Percentiles rank a stretch among this genome's conserved stretches.
Evolutionary conservation across 2,113 vertebrate species (phyloP).

Genomic region (Clarias macrocephalus): DNA sequence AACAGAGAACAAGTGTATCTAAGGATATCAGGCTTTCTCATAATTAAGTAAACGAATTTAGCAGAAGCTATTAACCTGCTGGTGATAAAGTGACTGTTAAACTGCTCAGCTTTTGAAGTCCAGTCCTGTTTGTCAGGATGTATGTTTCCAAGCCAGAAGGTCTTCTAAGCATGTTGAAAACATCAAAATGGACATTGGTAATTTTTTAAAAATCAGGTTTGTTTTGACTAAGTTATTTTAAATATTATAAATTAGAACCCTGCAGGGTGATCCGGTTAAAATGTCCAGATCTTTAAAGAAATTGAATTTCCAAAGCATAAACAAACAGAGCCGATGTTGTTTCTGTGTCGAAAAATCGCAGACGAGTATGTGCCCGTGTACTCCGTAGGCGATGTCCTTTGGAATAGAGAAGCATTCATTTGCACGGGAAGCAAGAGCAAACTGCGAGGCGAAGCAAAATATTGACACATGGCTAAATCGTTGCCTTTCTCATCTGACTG

Average conservation of each 20-base stretch:
- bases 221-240: neutral
- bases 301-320: neutral
- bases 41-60: constrained; percentile 35
- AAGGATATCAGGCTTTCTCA: constrained; percentile 36
- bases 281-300: neutral
- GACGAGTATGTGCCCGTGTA: neutral
- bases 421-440: constrained; percentile 7
- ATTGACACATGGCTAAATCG: constrained; percentile 34
- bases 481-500: constrained; percentile 58
- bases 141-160: neutral
- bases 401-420: constrained; percentile 35
- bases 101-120: neutral
- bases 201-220: neutral
- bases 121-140: neutral
- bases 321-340: neutral
- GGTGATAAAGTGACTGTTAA: constrained; percentile 9
- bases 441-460: constrained; percentile 23
- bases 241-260: neutral
- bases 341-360: neutral
- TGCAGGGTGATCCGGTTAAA: neutral
- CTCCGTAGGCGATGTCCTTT: neutral
- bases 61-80: constrained; percentile 40
- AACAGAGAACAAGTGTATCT: constrained; percentile 22
- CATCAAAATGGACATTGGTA: neutral
- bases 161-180: neutral